phyloP scores from a whole-genome alignment of 2,888 invertebrate species.

The Bugulina stolonifera region DNA sequence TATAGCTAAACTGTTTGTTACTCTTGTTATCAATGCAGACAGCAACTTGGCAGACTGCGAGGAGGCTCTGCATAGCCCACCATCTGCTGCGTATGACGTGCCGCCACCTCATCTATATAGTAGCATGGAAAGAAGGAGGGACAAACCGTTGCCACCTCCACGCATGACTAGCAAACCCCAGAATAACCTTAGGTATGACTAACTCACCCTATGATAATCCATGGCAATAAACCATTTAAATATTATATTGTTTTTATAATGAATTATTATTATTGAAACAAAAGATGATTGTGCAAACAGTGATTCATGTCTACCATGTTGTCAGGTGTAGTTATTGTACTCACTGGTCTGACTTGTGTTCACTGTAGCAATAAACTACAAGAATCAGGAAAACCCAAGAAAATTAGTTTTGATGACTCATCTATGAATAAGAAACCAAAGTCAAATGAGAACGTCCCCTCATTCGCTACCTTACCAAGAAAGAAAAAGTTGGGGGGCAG shows the following conservation, averaged over 20 bases:
- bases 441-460: not conserved
- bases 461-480: conserved; percentile 20
- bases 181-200: not conserved
- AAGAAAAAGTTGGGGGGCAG: not conserved
- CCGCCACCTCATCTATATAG: conserved; percentile 5
- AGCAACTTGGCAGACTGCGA: conserved; percentile 22
- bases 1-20: too few relatives aligned
- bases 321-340: too few relatives aligned
- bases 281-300: too few relatives aligned
- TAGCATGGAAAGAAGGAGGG: not conserved
- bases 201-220: too few relatives aligned
- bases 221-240: too few relatives aligned
- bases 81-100: not conserved
- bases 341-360: too few relatives aligned
- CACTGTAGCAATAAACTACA: not conserved
- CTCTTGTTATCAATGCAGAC: too few relatives aligned
- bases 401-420: conserved; percentile 23
- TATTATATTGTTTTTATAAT: too few relatives aligned
- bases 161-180: conserved; percentile 8
- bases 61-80: conserved; percentile 11
- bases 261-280: too few relatives aligned
- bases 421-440: not conserved
- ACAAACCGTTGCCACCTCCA: conserved; percentile 11
- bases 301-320: too few relatives aligned
- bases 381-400: not conserved